Base-by-base conservation (phyloP, 2,797 vertebrate genomes). In the Amblyopsis hoosieri region DNA sequence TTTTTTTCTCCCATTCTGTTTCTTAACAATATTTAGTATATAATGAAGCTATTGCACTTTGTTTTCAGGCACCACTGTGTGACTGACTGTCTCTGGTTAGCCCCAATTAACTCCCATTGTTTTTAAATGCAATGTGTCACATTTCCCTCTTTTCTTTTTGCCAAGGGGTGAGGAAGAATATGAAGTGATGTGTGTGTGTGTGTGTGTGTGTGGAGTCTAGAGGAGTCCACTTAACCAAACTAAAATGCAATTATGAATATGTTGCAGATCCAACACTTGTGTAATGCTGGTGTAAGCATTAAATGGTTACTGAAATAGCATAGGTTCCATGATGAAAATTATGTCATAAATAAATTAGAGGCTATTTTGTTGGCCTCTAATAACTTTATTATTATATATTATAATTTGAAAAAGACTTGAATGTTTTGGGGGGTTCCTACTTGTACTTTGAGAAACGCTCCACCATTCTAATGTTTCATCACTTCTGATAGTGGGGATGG, bases 1-100 rank as follows among this genome's bases (percentile, higher is more conserved):
- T 65, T 71, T 77, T 15, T 46, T 23, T 23, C 3, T 23, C 19
- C 19, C 19, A 23, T 23, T 3, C 64, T 57, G 8, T 63, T 45
- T 33, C 33, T 29, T 64, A 49, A 50, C 57, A 64, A 69, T 51
- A 12, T 71, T 76, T 2, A 68, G 45, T 29, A 29, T 29, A 71
- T 42, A 59, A 56, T 70, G 63, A 67, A 52, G 68, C 72, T 14
- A n/a, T 68, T 79, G 85, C 84, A 90, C 85, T 90, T 90, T 91
- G 69, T 78, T 74, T 80, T 74, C 47, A 56, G 31, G 48, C 19
- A 55, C 37, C 50, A 56, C 19, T 12, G 19, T 17, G 14, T 63
- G 55, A n/a, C 55, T 63, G 55, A n/a, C 55, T 58, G 29, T 49
- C 60, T 80, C 66, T 60, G 58, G 37, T 72, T 58, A 31, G 62